phyloP scores from a whole-genome alignment of 1,140 invertebrate genomes.

The Zaprionus davidi region DNA sequence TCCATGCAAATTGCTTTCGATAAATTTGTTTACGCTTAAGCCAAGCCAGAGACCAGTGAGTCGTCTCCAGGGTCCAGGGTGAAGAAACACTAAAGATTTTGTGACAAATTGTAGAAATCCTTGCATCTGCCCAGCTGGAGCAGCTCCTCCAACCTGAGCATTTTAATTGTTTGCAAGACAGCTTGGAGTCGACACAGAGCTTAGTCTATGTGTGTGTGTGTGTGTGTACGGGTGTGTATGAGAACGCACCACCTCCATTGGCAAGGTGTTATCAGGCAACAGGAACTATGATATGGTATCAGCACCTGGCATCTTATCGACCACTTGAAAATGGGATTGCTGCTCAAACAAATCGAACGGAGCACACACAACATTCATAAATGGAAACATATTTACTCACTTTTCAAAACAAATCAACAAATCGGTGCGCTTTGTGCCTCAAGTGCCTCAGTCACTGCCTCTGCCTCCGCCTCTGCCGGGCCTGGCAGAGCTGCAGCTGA shows the following conservation, averaged over 20 bases:
- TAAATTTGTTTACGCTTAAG: conserved; percentile 72
- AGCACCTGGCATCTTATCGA: conserved; percentile 79
- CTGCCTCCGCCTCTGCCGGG: too few species aligned
- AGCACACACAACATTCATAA: conserved; percentile 71
- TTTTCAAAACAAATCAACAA: conserved; percentile 83
- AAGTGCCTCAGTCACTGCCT: conserved; percentile 52
- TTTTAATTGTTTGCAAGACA: conserved; percentile 55
- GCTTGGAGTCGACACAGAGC: conserved; percentile 35
- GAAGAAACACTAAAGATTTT: conserved; percentile 70
- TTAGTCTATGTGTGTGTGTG: background rate
- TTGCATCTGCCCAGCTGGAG: conserved; percentile 6
- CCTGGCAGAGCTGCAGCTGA: background rate
- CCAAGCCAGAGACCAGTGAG: background rate
- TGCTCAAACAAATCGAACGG: conserved; percentile 74
- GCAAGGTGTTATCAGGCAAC: conserved; percentile 57
- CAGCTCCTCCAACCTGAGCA: conserved; percentile 3
- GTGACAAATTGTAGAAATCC: conserved; percentile 70
- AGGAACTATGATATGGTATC: conserved; percentile 59
- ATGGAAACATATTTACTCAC: conserved; percentile 84
- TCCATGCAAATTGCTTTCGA: conserved; percentile 82
- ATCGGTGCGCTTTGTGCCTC: conserved; percentile 81
- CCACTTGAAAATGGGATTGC: conserved; percentile 81
- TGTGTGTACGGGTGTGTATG: background rate
- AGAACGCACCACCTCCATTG: background rate
- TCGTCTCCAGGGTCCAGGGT: conserved; percentile 14